These are phyloP conservation scores for Sicus ferrugineus DNA, from an alignment of 2,888 invertebrate genomes.

Conservation along the genomic window DNA sequence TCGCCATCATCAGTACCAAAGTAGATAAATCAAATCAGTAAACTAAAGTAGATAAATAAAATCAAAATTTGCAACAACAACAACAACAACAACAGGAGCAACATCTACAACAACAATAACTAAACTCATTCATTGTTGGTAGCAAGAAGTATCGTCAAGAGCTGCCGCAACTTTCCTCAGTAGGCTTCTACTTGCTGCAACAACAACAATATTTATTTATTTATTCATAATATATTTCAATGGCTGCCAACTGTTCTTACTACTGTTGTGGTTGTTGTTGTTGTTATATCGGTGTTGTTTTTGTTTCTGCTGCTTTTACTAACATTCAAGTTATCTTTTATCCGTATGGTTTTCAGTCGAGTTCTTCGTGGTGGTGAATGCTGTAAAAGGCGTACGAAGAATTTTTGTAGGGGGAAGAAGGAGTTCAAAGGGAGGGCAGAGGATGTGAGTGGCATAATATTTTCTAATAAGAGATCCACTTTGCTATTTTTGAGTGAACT, in stretches of 20 bases:
- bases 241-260: background rate
- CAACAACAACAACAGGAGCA: background rate
- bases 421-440: too few species aligned
- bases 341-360: background rate
- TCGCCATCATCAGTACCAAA: too few species aligned
- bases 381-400: too few species aligned
- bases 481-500: too few species aligned
- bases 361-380: background rate
- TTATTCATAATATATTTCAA: background rate
- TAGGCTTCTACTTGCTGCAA: background rate
- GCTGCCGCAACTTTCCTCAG: background rate
- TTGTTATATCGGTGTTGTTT: background rate
- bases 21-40: background rate
- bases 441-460: too few species aligned
- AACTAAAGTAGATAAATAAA: background rate
- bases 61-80: background rate
- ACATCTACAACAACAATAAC: background rate
- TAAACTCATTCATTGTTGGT: background rate
- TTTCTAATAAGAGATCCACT: too few species aligned
- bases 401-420: too few species aligned
- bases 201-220: background rate
- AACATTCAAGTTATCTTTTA: background rate
- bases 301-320: background rate
- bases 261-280: background rate
- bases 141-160: background rate